Percentiles rank a stretch among this genome's conserved stretches.
These are phyloP conservation scores for Iselma pallidipennis DNA, from an alignment of 2,888 invertebrate species.

Conservation along the genomic window DNA sequence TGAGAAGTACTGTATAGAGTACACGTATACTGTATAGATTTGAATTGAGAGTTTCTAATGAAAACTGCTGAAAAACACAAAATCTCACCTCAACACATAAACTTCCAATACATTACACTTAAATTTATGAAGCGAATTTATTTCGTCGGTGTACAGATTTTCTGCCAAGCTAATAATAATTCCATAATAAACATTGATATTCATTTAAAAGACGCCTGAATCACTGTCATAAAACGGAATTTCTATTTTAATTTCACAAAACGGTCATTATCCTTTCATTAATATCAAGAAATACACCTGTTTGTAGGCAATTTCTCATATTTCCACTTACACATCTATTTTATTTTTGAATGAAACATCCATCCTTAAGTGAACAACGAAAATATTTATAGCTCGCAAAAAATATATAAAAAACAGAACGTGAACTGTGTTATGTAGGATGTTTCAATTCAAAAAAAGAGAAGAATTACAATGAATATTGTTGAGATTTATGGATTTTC, in stretches of 20 bases:
- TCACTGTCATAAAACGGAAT: not conserved
- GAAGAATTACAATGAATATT: not conserved
- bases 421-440: not conserved
- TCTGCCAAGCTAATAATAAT: slow-evolving; percentile 2
- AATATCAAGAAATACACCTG: not conserved
- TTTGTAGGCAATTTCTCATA: too few species aligned
- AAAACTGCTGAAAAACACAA: not conserved
- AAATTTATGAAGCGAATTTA: not conserved
- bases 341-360: not conserved
- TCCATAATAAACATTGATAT: not conserved
- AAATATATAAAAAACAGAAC: not conserved
- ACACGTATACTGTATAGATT: too few species aligned
- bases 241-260: not conserved
- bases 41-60: not conserved
- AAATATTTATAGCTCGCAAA: not conserved
- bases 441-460: not conserved
- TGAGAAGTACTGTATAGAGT: too few species aligned
- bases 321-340: too few species aligned
- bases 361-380: not conserved
- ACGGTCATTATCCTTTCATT: slow-evolving; percentile 1
- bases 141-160: not conserved
- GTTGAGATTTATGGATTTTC: not conserved
- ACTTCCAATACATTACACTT: not conserved
- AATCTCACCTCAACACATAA: not conserved
- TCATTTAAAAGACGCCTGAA: not conserved